Percentiles rank a stretch among this genome's conserved stretches.
phyloP scores from a whole-genome alignment of 2,797 vertebrate genomes.

The Crenichthys baileyi region DNA sequence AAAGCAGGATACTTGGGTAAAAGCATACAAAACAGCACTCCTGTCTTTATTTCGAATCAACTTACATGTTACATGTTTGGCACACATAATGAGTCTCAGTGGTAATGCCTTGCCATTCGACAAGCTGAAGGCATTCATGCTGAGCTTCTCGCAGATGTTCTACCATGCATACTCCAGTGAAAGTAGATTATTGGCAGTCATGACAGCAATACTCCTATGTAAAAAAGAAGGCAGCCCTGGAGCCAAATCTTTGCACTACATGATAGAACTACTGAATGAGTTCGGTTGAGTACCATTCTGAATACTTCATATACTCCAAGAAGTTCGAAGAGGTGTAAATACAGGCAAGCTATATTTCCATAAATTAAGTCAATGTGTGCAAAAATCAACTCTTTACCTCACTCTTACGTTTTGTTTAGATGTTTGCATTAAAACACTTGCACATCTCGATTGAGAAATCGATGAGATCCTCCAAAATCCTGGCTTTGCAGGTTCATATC shows the following conservation, averaged over 20 bases:
- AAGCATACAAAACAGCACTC: slow-evolving; percentile 30
- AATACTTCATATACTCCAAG: slow-evolving; percentile 32
- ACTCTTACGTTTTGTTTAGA: not conserved
- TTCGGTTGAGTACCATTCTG: slow-evolving; percentile 26
- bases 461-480: slow-evolving; percentile 21
- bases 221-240: not conserved
- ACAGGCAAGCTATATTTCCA: not conserved
- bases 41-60: slow-evolving; percentile 32
- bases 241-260: slow-evolving; percentile 30
- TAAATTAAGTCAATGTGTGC: not conserved
- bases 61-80: slow-evolving; percentile 39
- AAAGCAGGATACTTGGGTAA: slow-evolving; percentile 43
- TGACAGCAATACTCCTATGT: slow-evolving; percentile 8
- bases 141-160: slow-evolving; percentile 41
- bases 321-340: slow-evolving; percentile 28
- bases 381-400: not conserved
- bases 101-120: slow-evolving; percentile 39
- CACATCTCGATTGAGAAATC: slow-evolving; percentile 36
- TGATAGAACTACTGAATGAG: slow-evolving; percentile 33
- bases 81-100: slow-evolving; percentile 38
- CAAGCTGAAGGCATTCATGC: slow-evolving; percentile 39
- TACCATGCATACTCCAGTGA: slow-evolving; percentile 24
- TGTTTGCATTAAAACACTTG: not conserved
- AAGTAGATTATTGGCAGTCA: slow-evolving; percentile 28
- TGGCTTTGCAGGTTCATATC: slow-evolving; percentile 17